Conservation (phyloP, 1,140 invertebrate species). For the Pogonus chalceus region DNA sequence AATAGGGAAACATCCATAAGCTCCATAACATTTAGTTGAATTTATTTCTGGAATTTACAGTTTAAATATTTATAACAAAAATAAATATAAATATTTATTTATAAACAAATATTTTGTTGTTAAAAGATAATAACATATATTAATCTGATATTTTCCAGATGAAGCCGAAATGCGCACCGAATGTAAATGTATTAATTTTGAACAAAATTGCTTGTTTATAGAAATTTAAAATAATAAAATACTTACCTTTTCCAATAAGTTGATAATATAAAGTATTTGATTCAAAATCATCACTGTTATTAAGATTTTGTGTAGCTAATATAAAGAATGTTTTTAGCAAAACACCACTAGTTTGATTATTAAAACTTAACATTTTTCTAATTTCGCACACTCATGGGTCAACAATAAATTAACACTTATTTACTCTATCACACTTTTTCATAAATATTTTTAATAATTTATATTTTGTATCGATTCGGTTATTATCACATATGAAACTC, state of each 20-base stretch:
- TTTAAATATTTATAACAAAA: not conserved
- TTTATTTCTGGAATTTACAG: conserved; percentile 31
- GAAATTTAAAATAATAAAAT: conserved; percentile 9
- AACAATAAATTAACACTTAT: not conserved
- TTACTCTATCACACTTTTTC: not conserved
- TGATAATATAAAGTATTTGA: conserved; percentile 21
- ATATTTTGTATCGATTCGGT: not conserved
- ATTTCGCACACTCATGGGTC: too few relatives aligned
- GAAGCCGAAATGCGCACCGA: too few relatives aligned
- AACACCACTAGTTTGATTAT: not conserved
- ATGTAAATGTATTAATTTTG: conserved; percentile 8
- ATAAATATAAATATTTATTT: not conserved
- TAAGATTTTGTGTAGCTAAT: not conserved
- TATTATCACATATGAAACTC: too few relatives aligned
- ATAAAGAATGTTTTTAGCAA: conserved; percentile 1
- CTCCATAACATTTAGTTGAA: conserved; percentile 54
- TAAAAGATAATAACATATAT: conserved; percentile 5
- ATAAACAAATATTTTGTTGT: not conserved
- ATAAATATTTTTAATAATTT: not conserved
- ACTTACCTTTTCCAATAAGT: conserved; percentile 30
- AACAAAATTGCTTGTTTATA: not conserved
- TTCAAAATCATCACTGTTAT: not conserved
- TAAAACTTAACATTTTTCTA: conserved; percentile 4
- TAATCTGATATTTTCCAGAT: not conserved
- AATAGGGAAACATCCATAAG: conserved; percentile 75